Evolutionary conservation across 2,113 vertebrate species (phyloP), one percentile per base, ranked within the genome.

Genomic region (Oncorhynchus clarkii): DNA sequence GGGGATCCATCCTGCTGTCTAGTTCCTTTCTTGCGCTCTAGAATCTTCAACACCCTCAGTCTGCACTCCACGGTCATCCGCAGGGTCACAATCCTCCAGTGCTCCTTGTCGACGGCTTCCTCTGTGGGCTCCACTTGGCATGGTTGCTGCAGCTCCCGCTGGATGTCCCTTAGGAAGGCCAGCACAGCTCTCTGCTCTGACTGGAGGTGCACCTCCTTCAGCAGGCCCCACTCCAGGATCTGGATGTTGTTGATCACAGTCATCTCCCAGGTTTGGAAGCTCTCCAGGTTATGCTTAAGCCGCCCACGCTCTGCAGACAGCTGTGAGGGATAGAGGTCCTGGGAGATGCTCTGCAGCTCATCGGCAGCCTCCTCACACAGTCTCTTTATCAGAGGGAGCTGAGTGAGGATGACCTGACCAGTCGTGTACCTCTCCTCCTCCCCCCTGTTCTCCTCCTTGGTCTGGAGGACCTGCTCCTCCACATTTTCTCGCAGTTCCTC

Each of bases 11-110:
- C 87, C 68, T 82, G 85, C 77, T 67, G 73, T 5, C 75, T 77
- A 49, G 67, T 73, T 16, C 31, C 84, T 66, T 82, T 84, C 71
- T 83, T 81, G 51, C 85, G 81, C 81, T 86, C 78, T 6, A 93
- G 3, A 73, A 89, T 57, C 70, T 90, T 91, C 76, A 95, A 5
- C 2, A 80, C 83, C 71, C 78, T 87, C 82, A 93, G 79, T 75
- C 93, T 93, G 3, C 80, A 85, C 89, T 95, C 89, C 5, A 95
- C 39, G 7, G 85, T 89, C 77, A 89, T 94, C 71, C 90, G 93
- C 82, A 96, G 79, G 11, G 73, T 85, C 84, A 95, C 45, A 31
- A 92, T 89, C 45, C 83, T 90, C 70, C 88, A 78, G 73, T 93
- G 91, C 78, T 96, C 92, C 9, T 82, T 80, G 45, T 91, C 85